Conservation (phyloP, 2,797 vertebrate species). For the Cheirogaleus major region DNA sequence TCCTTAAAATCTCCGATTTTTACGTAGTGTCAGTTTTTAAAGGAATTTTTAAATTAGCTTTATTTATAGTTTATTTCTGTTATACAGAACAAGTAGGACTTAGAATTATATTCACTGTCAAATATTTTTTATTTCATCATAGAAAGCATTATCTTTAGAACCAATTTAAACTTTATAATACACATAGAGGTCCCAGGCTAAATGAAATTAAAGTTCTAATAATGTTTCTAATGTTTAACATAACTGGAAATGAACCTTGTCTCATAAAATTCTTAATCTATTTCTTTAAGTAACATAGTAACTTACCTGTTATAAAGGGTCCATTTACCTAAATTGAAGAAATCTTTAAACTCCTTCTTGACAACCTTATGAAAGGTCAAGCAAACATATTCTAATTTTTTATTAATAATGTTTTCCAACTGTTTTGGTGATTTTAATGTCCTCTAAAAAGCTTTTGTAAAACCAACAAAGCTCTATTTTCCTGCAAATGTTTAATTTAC, state of each 20-base stretch:
- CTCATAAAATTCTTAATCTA: background rate
- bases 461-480: background rate
- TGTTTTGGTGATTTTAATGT: background rate
- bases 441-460: background rate
- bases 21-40: background rate
- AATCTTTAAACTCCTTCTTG: background rate
- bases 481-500: background rate
- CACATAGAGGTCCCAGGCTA: background rate
- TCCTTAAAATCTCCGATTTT: background rate
- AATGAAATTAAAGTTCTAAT: slow-evolving; percentile 39
- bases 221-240: background rate
- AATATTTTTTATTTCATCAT: background rate
- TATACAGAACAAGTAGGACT: background rate
- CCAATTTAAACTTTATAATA: background rate
- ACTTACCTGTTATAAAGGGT: background rate
- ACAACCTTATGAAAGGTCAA: background rate
- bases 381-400: background rate
- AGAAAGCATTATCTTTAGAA: slow-evolving; percentile 12
- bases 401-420: background rate
- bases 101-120: background rate
- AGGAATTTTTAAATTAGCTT: background rate
- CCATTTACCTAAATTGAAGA: background rate
- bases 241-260: slow-evolving; percentile 2
- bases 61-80: background rate
- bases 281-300: slow-evolving; percentile 20